Percentiles rank a stretch among this genome's conserved stretches.
Evolutionary conservation across 1,140 invertebrate genomes (phyloP).

Genomic region (Micrasema longulum): DNA sequence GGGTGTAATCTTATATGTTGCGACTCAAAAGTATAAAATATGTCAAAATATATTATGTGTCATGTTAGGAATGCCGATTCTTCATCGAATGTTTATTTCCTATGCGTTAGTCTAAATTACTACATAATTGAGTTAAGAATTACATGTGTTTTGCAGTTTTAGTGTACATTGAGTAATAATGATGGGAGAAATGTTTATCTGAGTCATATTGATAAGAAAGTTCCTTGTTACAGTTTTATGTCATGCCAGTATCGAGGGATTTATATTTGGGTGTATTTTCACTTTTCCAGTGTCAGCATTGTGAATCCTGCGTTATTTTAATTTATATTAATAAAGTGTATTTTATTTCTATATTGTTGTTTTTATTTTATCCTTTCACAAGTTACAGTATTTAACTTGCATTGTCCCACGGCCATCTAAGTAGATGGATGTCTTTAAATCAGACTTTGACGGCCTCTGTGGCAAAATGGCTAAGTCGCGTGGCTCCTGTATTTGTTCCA

Average conservation of each 20-base stretch:
- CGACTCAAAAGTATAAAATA: too few species aligned
- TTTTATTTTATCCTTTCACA: too few species aligned
- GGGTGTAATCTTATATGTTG: constrained; percentile 3
- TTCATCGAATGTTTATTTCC: constrained; percentile 5
- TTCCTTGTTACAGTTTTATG: constrained; percentile 43
- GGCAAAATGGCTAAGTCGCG: too few species aligned
- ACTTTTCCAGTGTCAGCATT: constrained; percentile 38
- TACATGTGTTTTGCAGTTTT: constrained; percentile 3
- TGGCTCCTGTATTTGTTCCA: too few species aligned
- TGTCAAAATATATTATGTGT: too few species aligned
- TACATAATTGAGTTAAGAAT: background rate
- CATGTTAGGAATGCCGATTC: background rate
- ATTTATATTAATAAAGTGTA: constrained; percentile 46
- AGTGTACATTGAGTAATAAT: constrained; percentile 20
- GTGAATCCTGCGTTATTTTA: constrained; percentile 42
- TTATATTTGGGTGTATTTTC: constrained; percentile 4
- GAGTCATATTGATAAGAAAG: constrained; percentile 44
- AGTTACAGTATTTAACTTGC: too few species aligned
- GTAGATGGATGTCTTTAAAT: too few species aligned
- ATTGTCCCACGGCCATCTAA: too few species aligned
- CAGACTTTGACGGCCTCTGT: too few species aligned
- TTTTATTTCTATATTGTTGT: constrained; percentile 45
- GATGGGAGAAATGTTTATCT: constrained; percentile 20
- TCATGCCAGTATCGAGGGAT: constrained; percentile 42
- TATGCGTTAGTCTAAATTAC: constrained; percentile 11